Evolutionary conservation across 2,888 invertebrate species (phyloP).

Genomic region (Phalera bucephala): DNA sequence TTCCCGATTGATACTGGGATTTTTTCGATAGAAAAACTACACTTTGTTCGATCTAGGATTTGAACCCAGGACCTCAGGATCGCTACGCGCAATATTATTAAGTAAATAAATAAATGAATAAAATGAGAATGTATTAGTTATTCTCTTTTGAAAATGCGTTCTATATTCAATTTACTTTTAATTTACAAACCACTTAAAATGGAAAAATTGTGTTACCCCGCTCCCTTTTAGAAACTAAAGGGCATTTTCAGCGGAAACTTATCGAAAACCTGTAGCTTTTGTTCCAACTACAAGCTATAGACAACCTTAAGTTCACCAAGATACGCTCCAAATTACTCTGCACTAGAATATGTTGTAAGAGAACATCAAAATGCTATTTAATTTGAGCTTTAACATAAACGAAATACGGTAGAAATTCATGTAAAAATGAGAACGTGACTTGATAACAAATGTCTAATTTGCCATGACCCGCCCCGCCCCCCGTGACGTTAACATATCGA

Average conservation of each 20-base stretch:
- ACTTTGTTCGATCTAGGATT: too few relatives aligned
- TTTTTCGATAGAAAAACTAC: too few relatives aligned
- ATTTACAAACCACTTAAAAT: too few relatives aligned
- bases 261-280: conserved; percentile 77
- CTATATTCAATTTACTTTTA: too few relatives aligned
- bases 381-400: not conserved
- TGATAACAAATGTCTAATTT: conserved; percentile 51
- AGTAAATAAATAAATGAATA: too few relatives aligned
- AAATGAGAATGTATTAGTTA: too few relatives aligned
- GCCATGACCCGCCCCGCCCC: conserved; percentile 39
- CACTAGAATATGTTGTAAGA: conserved; percentile 17
- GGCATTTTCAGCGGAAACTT: conserved; percentile 69
- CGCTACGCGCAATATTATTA: too few relatives aligned
- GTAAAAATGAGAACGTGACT: conserved; percentile 12
- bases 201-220: conserved; percentile 31
- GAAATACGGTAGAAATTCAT: conserved; percentile 12
- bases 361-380: conserved; percentile 2
- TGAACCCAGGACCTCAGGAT: too few relatives aligned
- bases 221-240: conserved; percentile 30
- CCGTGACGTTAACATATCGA: conserved; percentile 26
- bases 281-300: conserved; percentile 16
- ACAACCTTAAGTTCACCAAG: not conserved
- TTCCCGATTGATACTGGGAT: too few relatives aligned
- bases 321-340: conserved; percentile 12
- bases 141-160: too few relatives aligned